A percentile compares a stretch with the other conserved stretches of the same genome.
Evolutionary conservation across 2,888 invertebrate species (phyloP).

Genomic region (Meta bourneti): DNA sequence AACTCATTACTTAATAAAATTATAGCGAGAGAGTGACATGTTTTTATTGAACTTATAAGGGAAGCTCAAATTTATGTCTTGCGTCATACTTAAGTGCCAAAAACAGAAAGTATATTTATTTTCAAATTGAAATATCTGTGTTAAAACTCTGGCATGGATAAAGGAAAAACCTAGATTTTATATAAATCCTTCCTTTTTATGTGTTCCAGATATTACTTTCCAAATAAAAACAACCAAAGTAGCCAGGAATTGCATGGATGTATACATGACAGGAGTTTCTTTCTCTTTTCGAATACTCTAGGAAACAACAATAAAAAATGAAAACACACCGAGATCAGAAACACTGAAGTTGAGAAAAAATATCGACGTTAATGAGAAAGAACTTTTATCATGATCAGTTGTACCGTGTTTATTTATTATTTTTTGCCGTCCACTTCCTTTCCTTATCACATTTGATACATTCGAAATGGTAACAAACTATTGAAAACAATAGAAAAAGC

Average conservation of each 20-base stretch:
- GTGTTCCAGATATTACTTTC: background rate
- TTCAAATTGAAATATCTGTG: background rate
- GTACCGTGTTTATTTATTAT: background rate
- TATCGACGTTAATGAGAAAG: background rate
- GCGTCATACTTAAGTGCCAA: conserved; percentile 1
- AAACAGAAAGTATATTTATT: background rate
- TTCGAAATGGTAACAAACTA: background rate
- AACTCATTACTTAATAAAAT: too few species aligned
- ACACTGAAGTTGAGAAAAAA: background rate
- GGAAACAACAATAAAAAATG: background rate
- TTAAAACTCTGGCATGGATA: background rate
- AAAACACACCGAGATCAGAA: background rate
- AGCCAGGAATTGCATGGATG: background rate
- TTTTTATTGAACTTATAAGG: too few species aligned
- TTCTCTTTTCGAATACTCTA: background rate
- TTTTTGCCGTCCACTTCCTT: background rate
- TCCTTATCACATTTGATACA: conserved; percentile 1
- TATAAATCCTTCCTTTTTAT: background rate
- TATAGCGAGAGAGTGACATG: too few species aligned
- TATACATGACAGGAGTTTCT: background rate
- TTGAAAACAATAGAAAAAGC: background rate
- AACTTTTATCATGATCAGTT: background rate
- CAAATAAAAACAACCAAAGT: background rate
- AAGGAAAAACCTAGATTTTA: background rate
- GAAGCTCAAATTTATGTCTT: background rate